Conservation (phyloP, 2,113 vertebrate species). For the Axis porcinus region DNA sequence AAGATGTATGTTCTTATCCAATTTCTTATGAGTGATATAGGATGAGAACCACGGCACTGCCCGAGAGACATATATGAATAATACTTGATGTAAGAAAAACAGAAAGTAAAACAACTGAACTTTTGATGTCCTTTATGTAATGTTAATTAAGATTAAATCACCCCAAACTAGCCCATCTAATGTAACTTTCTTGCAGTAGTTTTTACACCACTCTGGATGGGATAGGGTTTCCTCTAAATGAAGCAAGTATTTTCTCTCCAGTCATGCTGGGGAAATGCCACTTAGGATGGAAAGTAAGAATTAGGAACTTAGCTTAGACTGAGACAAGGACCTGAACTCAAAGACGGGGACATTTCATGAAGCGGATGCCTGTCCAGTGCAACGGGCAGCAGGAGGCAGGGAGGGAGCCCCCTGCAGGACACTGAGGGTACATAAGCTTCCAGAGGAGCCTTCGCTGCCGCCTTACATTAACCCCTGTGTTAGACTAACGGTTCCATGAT, state of each 20-base stretch:
- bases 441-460: not conserved
- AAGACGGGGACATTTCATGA: not conserved
- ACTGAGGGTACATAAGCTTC: not conserved
- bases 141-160: not conserved
- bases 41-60: not conserved
- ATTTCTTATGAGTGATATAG: not conserved
- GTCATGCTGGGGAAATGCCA: not conserved
- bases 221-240: not conserved
- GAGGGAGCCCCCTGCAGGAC: not conserved
- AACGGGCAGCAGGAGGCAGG: not conserved
- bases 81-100: not conserved
- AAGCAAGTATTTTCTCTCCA: not conserved
- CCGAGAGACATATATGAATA: not conserved
- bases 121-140: not conserved
- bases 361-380: not conserved
- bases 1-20: not conserved
- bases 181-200: not conserved
- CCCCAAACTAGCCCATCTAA: not conserved
- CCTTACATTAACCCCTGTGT: not conserved
- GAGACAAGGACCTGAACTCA: not conserved
- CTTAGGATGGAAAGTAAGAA: not conserved
- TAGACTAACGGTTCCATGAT: not conserved
- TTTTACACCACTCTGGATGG: not conserved
- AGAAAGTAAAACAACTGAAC: not conserved
- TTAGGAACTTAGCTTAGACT: not conserved